Evolutionary conservation across 2,888 invertebrate species (phyloP).

Genomic region (Ischnus inquisitorius): DNA sequence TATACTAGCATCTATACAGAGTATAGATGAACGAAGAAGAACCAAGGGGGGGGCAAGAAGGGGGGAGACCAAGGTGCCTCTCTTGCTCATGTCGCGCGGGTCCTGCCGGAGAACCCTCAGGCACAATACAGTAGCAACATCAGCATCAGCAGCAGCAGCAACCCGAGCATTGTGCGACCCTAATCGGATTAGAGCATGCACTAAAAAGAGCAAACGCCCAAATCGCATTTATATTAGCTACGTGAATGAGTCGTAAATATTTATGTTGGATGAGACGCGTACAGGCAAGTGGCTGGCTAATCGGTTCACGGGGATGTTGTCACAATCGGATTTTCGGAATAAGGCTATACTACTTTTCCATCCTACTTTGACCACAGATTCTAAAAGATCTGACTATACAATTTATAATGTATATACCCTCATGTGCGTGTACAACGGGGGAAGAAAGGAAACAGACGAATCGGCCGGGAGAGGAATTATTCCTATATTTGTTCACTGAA

Average conservation of each 20-base stretch:
- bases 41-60: conserved; percentile 12
- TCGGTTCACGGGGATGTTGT: conserved; percentile 82
- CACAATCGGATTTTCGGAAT: conserved; percentile 78
- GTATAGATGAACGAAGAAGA: conserved; percentile 52
- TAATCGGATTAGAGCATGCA: conserved; percentile 84
- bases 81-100: conserved; percentile 21
- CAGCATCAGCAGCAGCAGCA: conserved; percentile 34
- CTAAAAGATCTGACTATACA: conserved; percentile 58
- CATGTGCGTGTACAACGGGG: conserved; percentile 9
- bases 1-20: conserved; percentile 49
- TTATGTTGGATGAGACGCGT: conserved; percentile 78
- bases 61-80: conserved; percentile 44
- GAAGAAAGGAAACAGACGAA: conserved; percentile 7
- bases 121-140: conserved; percentile 68
- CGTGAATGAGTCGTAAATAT: conserved; percentile 85
- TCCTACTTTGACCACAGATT: conserved; percentile 68
- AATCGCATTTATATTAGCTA: conserved; percentile 86
- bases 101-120: conserved; percentile 47
- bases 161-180: conserved; percentile 70
- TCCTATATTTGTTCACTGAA: conserved; percentile 10
- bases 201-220: conserved; percentile 85
- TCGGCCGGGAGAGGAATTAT: conserved; percentile 37
- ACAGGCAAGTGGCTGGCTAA: conserved; percentile 81
- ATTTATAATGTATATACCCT: conserved; percentile 27
- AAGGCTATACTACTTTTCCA: conserved; percentile 59